phyloP scores from a whole-genome alignment of 2,888 invertebrate species.

The Dasysyrphus albostriatus region DNA sequence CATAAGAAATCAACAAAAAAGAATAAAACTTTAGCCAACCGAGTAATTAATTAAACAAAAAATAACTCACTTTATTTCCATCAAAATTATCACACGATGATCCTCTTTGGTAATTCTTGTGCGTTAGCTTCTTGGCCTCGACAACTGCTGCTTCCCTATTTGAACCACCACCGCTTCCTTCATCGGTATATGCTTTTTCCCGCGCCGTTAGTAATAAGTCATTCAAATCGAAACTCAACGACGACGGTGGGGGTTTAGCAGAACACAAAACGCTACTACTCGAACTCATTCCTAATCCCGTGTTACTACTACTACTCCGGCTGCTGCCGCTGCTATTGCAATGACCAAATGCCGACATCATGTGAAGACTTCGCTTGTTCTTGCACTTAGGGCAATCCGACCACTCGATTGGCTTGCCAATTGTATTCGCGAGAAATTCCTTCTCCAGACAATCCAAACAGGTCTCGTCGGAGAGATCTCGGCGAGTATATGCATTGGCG shows the following conservation, averaged over 20 bases:
- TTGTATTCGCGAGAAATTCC: constrained; percentile 82
- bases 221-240: constrained; percentile 73
- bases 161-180: constrained; percentile 3
- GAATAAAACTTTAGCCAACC: not conserved
- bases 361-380: constrained; percentile 77
- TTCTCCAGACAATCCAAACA: constrained; percentile 83
- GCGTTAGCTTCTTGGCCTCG: constrained; percentile 45
- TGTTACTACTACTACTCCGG: constrained; percentile 64
- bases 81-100: constrained; percentile 80
- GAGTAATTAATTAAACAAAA: not conserved
- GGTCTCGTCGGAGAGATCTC: constrained; percentile 79
- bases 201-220: constrained; percentile 54
- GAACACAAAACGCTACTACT: constrained; percentile 62
- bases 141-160: not conserved
- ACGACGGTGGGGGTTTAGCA: constrained; percentile 62
- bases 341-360: constrained; percentile 47
- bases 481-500: constrained; percentile 73
- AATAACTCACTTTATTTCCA: constrained; percentile 78
- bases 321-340: constrained; percentile 71
- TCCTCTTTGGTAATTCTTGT: constrained; percentile 79
- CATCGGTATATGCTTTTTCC: constrained; percentile 27
- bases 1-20: constrained; percentile 15
- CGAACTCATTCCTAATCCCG: constrained; percentile 59
- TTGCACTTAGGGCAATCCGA: constrained; percentile 81
- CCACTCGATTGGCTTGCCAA: constrained; percentile 81